These are phyloP conservation scores for Fregetta grallaria DNA, from an alignment of 2,113 vertebrate species.

Conservation along the genomic window DNA sequence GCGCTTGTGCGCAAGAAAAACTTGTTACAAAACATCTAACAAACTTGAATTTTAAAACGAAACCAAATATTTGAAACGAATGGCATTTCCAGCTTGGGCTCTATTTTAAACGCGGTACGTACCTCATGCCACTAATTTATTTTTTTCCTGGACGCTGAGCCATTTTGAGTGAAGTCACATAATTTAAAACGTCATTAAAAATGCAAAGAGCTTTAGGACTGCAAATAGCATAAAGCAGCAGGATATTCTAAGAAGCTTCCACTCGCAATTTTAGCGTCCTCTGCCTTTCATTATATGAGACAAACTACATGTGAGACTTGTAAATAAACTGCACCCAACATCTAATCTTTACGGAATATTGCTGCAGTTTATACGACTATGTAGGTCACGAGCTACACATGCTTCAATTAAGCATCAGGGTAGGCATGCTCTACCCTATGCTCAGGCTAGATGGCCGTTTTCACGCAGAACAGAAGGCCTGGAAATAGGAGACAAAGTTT, in stretches of 20 bases:
- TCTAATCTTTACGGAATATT: neutral
- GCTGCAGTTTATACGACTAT: neutral
- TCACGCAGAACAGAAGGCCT: neutral
- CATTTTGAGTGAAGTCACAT: constrained; percentile 7
- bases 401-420: neutral
- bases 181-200: neutral
- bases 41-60: neutral
- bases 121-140: neutral
- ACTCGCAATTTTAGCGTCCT: neutral
- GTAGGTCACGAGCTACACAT: constrained; percentile 13
- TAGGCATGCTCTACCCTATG: neutral
- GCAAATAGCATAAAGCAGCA: neutral
- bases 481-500: neutral
- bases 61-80: neutral
- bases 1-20: neutral
- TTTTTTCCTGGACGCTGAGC: constrained; percentile 15
- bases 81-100: neutral
- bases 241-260: neutral
- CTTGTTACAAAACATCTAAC: neutral
- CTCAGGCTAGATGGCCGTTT: neutral
- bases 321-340: neutral
- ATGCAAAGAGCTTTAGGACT: neutral
- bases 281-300: neutral
- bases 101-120: neutral
- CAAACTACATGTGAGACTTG: neutral